A percentile compares a stretch with the other conserved stretches of the same genome.
Evolutionary conservation across 2,888 invertebrate species (phyloP).

Genomic region (Hemistola chrysoprasaria): DNA sequence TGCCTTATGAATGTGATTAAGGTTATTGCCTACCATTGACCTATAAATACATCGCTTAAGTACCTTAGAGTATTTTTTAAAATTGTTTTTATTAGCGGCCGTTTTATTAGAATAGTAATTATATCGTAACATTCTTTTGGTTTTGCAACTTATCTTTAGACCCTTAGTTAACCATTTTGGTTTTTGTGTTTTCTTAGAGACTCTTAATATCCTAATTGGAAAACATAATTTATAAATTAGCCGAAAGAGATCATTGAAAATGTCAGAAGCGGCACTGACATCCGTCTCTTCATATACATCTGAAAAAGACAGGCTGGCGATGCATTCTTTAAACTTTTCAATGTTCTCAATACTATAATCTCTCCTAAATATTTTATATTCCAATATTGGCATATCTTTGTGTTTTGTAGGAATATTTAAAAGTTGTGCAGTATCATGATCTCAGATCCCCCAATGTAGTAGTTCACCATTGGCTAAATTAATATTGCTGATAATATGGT

Average conservation of each 20-base stretch:
- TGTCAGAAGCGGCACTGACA: background rate
- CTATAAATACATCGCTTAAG: background rate
- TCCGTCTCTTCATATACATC: background rate
- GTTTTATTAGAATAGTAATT: background rate
- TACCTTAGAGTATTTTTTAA: background rate
- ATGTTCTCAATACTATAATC: background rate
- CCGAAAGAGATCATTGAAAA: background rate
- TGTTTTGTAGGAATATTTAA: background rate
- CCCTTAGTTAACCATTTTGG: conserved; percentile 1
- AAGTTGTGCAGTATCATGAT: conserved; percentile 1
- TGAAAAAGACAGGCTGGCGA: background rate
- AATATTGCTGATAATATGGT: too few species aligned
- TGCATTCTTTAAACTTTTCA: background rate
- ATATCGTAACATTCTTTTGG: background rate
- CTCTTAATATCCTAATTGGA: background rate
- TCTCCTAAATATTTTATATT: background rate
- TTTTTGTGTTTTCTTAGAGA: background rate
- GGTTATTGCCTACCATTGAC: too few species aligned
- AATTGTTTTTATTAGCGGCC: background rate
- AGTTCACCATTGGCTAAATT: background rate
- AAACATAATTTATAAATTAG: background rate
- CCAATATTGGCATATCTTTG: background rate
- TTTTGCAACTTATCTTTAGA: background rate
- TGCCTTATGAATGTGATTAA: background rate
- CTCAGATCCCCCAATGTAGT: conserved; percentile 1